Base-by-base conservation (phyloP, 2,113 vertebrate genomes). In the Indicator maculatus region DNA sequence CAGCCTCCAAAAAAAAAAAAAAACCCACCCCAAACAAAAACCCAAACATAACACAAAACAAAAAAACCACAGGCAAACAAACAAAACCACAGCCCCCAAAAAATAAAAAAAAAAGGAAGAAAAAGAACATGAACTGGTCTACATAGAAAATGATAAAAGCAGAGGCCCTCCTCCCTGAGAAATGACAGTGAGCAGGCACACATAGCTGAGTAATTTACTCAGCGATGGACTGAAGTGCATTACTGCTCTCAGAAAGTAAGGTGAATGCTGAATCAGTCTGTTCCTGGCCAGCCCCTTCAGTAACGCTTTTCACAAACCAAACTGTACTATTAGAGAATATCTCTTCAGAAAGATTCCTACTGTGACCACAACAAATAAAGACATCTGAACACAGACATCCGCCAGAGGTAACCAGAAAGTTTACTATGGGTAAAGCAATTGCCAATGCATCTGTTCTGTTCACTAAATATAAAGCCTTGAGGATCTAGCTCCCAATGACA, bases 71-170 rank as follows among this genome's bases (percentile, higher is more conserved):
- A 52, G 3, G 10, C 4, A 28, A 41, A 26, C 5, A 28, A 9
- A 4, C 1, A 47, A 45, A 7, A 3, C 2, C 21, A 16, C n/a
- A 11, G 1, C 5, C 3, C 16, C 2, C 7, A 41, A 69, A 60
- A 47, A 10, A 20, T 38, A 2, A 59, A 65, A 10, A 20, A 44
- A 2, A 59, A 65, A 27, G 11, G 21, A 47, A 39, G 17, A 85
- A 30, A 50, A 70, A 66, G 9, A 78, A 15, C 6, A 55, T 30
- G 24, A 70, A 7, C 12, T 61, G 3, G 8, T 31, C 84, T 59
- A 44, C 9, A 8, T 23, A 70, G 21, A 71, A 74, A 38, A 33
- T 33, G 5, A 11, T 27, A 50, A 82, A 85, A 71, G 45, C 8
- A 59, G 24, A 72, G 24, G 24, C 6, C 75, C 9, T 79, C 2